Evolutionary conservation across 2,797 vertebrate genomes (phyloP).

Genomic region (Spea hammondii): DNA sequence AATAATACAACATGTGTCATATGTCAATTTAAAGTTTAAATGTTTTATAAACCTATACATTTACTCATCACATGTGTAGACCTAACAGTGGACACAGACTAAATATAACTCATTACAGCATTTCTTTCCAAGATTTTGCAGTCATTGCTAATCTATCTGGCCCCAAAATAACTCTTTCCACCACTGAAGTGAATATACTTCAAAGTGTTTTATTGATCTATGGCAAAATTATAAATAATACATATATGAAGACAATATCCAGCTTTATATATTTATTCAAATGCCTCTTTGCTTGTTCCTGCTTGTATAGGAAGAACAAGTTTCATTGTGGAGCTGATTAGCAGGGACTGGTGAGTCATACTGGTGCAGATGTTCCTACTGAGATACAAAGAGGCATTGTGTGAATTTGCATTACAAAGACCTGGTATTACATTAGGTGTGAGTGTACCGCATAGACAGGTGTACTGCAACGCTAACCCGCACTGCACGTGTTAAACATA

Average conservation of each 20-base stretch:
- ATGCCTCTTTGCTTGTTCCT: neutral
- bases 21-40: no score
- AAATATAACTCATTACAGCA: no score
- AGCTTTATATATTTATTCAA: neutral
- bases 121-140: no score
- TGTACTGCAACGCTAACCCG: no score
- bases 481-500: no score
- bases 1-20: no score
- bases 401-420: neutral
- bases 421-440: neutral
- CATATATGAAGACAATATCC: neutral
- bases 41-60: no score
- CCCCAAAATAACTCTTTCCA: no score
- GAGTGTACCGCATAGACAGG: neutral
- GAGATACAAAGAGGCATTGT: conserved; percentile 3
- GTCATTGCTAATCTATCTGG: no score
- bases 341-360: neutral
- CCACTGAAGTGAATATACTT: neutral
- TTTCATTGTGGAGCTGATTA: conserved; percentile 5
- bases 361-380: conserved; percentile 7
- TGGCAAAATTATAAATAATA: neutral
- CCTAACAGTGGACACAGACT: no score
- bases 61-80: no score
- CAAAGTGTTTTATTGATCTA: neutral
- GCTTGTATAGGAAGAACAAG: neutral